Evolutionary conservation across 2,113 vertebrate genomes (phyloP), one percentile per base, ranked within the genome.

Genomic region (Talpa occidentalis): DNA sequence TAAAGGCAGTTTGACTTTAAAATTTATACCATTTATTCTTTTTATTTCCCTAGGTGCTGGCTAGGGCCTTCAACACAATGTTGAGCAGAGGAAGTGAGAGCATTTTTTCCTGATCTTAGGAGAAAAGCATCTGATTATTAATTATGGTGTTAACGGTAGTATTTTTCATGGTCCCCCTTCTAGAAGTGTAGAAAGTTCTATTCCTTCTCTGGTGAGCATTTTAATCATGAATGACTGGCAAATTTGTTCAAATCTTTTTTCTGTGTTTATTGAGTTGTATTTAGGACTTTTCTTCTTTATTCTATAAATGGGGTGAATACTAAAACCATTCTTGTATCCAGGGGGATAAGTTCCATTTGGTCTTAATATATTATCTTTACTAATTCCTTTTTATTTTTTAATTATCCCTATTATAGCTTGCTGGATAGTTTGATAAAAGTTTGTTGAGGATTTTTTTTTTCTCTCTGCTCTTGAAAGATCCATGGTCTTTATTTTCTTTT

Each of bases 401-500:
- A 72, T 78, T 84, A 72, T 64, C 8, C 32, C 66, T 84, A 78
- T 89, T 44, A 22, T 56, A 37, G 26, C 64, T 37, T 72, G 17
- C 11, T 74, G 28, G 49, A 66, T 73, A 49, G 54, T 16, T 40
- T 66, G 47, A 12, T 59, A 60, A n/a, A 52, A 52, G 52, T 69
- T 82, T 85, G 19, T 47, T 79, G 22, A 91, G 28, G 28, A 49
- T 44, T 85, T 70, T 52, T 85, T 70, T 52, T 37, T 30, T 84
- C 28, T 26, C 17, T 88, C 60, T 56, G n/a, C 78, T 83, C 42
- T 89, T 85, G 32, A 84, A 79, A 73, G 37, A 66, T 40, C 54
- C 89, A 79, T n/a, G 24, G 22, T 74, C 59, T 86, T 95, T 19
- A 32, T 74, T 86, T 90, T 59, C 49, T 74, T 86, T 90, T 67